Evolutionary conservation across 2,113 vertebrate genomes (phyloP), one percentile per base, ranked within the genome.

Genomic region (Charina bottae): DNA sequence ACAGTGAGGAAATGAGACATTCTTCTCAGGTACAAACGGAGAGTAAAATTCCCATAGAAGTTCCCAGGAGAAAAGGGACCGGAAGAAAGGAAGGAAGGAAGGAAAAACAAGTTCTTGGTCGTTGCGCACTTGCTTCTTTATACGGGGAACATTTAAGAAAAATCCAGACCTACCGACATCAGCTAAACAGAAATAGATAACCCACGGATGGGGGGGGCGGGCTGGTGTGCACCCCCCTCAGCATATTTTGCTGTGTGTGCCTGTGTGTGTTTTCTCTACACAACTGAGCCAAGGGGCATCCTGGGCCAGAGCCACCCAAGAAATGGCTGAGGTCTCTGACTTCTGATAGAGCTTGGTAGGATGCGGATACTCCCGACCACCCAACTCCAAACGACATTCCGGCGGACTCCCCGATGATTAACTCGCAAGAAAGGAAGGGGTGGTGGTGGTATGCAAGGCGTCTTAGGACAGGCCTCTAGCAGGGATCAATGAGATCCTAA

Each of bases 71-170:
- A 78, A 72, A 33, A 28, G 59, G 58, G n/a, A 2, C 42, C 1
- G 17, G 1, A 13, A 7, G 19, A 19, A 0, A 8, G 0, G 17
- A 33, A 7, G 19, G n/a, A 0, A 8, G 0, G 17, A 33, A 7
- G 0, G 2, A 56, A 15, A 2, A 42, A 3, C 83, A 53, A 85
- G 83, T 6, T 42, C 15, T 49, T 9, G 46, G 8, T 64, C 58
- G 12, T n/a, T 54, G 53, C n/a, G 89, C 46, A 90, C 53, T 90
- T 55, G 37, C 54, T 58, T 56, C 28, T 54, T 42, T 37, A 53
- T 13, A n/a, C 24, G 4, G 21, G 10, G 83, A 8, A n/a, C 19
- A 19, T 6, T 3, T 19, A 4, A 33, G 84, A 54, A 33, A 53
- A 10, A 86, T 7, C 58, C 49, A 64, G 3, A n/a, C 8, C 10